Evolutionary conservation across 2,888 invertebrate species (phyloP).

Genomic region (Stictocephala bisonia): DNA sequence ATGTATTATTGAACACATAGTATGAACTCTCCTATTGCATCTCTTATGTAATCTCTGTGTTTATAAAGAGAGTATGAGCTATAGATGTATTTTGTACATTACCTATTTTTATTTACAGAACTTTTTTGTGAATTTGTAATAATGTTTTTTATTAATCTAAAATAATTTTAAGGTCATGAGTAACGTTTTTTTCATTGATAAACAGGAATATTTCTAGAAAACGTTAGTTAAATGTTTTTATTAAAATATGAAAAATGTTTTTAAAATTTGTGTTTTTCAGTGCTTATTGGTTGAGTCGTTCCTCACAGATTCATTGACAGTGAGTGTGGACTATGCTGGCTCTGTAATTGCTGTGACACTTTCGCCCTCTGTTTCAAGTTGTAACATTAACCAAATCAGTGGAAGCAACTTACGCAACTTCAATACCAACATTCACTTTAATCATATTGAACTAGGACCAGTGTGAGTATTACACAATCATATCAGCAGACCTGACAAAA

Average conservation of each 20-base stretch:
- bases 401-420: constrained; percentile 66
- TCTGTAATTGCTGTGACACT: constrained; percentile 78
- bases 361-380: constrained; percentile 67
- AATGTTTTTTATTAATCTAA: no score
- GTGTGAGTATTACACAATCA: constrained; percentile 69
- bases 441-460: constrained; percentile 85
- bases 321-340: constrained; percentile 84
- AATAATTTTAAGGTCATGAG: no score
- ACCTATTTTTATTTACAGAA: no score
- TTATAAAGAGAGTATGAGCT: no score
- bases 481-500: no score
- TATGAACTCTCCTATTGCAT: no score
- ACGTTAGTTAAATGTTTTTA: background rate
- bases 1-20: no score
- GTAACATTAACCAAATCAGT: constrained; percentile 64
- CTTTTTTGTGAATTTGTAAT: no score
- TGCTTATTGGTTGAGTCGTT: constrained; percentile 80
- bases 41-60: no score
- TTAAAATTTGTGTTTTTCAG: constrained; percentile 63
- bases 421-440: constrained; percentile 82
- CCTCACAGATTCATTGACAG: constrained; percentile 80
- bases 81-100: no score
- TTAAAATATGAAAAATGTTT: constrained; percentile 30
- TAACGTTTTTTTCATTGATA: no score
- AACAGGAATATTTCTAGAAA: no score